Evolutionary conservation across 2,888 invertebrate species (phyloP).

Genomic region (Ryuthela nishihirai): DNA sequence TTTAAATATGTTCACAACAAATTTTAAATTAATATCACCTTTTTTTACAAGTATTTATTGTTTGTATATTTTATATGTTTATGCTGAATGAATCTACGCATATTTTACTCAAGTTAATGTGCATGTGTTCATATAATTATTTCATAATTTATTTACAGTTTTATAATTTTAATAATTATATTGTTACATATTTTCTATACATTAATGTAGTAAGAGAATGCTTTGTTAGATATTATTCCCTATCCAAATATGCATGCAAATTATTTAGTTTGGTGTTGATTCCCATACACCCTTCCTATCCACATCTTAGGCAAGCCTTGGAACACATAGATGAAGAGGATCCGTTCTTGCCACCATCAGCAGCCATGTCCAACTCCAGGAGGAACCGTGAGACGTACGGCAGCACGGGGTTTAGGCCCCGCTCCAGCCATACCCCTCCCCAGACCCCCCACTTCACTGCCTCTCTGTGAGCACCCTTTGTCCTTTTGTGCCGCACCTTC

Average conservation of each 20-base stretch:
- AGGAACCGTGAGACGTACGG: slow-evolving; percentile 39
- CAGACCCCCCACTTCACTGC: slow-evolving; percentile 43
- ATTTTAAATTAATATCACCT: too few relatives aligned
- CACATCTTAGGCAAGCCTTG: slow-evolving; percentile 15
- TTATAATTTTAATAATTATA: too few relatives aligned
- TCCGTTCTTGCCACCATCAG: slow-evolving; percentile 37
- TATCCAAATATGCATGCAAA: slow-evolving; percentile 4
- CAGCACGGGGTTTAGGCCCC: slow-evolving; percentile 35
- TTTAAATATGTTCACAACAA: too few relatives aligned
- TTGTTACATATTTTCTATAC: too few relatives aligned
- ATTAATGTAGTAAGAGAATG: too few relatives aligned
- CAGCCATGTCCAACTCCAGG: slow-evolving; percentile 9
- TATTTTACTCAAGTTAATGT: too few relatives aligned
- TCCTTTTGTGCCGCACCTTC: slow-evolving; percentile 15
- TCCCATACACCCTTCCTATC: slow-evolving; percentile 1
- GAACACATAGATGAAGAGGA: slow-evolving; percentile 39
- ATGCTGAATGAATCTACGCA: too few relatives aligned
- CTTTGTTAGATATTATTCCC: too few relatives aligned
- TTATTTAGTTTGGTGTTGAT: slow-evolving; percentile 11
- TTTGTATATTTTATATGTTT: too few relatives aligned
- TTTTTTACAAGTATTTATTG: too few relatives aligned
- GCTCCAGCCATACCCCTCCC: slow-evolving; percentile 43
- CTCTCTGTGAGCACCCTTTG: slow-evolving; percentile 35
- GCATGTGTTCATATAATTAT: too few relatives aligned
- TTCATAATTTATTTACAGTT: too few relatives aligned